phyloP scores from a whole-genome alignment of 2,888 invertebrate genomes.

The Hanleya hanleyi region DNA sequence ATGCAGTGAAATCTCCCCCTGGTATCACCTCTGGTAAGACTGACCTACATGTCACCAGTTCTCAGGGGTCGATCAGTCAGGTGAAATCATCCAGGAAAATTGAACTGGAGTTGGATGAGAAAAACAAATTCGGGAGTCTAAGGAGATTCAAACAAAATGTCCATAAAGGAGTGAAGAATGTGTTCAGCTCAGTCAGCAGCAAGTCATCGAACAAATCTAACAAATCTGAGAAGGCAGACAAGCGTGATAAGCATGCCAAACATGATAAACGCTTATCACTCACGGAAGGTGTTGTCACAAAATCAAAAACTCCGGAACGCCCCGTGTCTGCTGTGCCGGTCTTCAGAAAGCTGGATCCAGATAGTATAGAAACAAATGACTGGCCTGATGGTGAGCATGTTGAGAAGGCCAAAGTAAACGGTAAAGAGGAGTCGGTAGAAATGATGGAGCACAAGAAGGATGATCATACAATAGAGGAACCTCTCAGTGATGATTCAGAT shows the following conservation, averaged over 20 bases:
- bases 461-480: not conserved
- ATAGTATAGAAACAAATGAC: too few species aligned
- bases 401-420: conserved; percentile 15
- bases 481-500: conserved; percentile 15
- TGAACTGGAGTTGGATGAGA: conserved; percentile 29
- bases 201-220: conserved; percentile 55
- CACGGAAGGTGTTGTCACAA: not conserved
- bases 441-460: not conserved
- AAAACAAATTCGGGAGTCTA: conserved; percentile 54
- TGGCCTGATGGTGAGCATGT: not conserved
- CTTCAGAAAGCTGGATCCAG: not conserved
- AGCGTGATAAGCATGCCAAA: not conserved
- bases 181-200: conserved; percentile 56
- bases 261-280: not conserved
- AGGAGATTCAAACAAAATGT: conserved; percentile 55
- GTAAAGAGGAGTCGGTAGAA: conserved; percentile 16
- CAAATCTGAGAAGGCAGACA: not conserved
- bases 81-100: not conserved
- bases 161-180: conserved; percentile 54
- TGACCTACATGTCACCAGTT: too few species aligned
- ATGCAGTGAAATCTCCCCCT: not conserved
- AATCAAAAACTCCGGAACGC: not conserved
- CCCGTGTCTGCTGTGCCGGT: not conserved
- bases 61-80: not conserved
- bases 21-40: not conserved